Base-by-base conservation (phyloP, 2,797 vertebrate genomes). In the Poeciliopsis paucimaculata region DNA sequence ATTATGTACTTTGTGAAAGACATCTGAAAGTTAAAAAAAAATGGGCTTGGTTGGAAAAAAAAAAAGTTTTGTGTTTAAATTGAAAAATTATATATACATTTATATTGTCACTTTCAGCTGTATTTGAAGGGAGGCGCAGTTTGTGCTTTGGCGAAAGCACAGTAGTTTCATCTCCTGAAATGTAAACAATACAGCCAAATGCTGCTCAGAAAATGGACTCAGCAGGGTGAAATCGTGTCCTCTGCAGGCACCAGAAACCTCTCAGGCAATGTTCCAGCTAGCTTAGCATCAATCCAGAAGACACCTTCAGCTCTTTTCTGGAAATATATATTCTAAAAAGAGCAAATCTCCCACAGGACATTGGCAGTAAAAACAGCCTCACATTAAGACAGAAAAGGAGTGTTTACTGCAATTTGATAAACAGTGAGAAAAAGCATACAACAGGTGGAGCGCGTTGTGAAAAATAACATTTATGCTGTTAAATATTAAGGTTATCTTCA, bases 71-170 rank as follows among this genome's bases (percentile, higher is more conserved):
- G 55, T 36, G 60, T 64, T 64, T 64, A 64, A 36, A 64, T 36
- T 31, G 34, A 10, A 72, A 26, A 73, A 77, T 66, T 13, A 73
- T 43, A 7, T n/a, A 26, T n/a, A 55, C 43, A 51, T 75, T 82
- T 20, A 47, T 31, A 11, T 0, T 34, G 53, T 76, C 26, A 77
- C 72, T 53, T 78, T 43, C 13, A 76, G 73, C 70, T 36, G 34
- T 60, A 78, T 80, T 75, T 82, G 26, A 68, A 76, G 78, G 72
- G 51, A 79, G 45, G 82, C 79, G 60, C 75, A 57, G 26, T 53
- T 46, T 77, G 74, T 82, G 79, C 74, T 81, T 83, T 82, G 73
- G 73, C 79, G 7, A 75, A 45, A 82, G 51, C 82, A 77, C 80
- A 80, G 85, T 16, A 51, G 68, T 77, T 76, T 62, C 70, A 77